These are phyloP conservation scores for Bruchidius siliquastri DNA, from an alignment of 2,888 invertebrate species.

Conservation along the genomic window DNA sequence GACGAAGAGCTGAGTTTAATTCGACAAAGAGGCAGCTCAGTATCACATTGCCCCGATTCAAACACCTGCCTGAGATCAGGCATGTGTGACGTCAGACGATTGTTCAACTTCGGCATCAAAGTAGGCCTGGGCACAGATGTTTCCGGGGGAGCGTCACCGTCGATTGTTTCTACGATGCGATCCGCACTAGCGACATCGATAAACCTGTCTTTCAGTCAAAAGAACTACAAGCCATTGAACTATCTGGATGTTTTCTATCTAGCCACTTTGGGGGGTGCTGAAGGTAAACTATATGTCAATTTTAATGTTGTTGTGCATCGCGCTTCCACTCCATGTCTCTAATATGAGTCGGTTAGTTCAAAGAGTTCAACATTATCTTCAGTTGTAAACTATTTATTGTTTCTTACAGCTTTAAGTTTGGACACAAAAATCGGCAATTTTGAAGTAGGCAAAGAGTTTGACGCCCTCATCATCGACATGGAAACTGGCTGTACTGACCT, in stretches of 20 bases:
- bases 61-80: slow-evolving; percentile 79
- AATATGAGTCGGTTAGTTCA: too few species aligned
- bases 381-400: too few species aligned
- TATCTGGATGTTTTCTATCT: slow-evolving; percentile 77
- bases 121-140: slow-evolving; percentile 90
- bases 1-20: slow-evolving; percentile 66
- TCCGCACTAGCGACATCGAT: slow-evolving; percentile 70
- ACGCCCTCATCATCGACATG: slow-evolving; percentile 76
- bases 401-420: slow-evolving; percentile 63
- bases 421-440: slow-evolving; percentile 77
- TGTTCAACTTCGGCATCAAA: slow-evolving; percentile 60
- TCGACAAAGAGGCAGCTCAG: slow-evolving; percentile 56
- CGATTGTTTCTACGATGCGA: slow-evolving; percentile 72
- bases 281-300: slow-evolving; percentile 58
- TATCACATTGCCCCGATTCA: slow-evolving; percentile 85
- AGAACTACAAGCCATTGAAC: slow-evolving; percentile 50
- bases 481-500: slow-evolving; percentile 51
- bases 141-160: slow-evolving; percentile 73
- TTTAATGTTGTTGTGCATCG: too few species aligned
- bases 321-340: too few species aligned
- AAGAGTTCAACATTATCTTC: not conserved
- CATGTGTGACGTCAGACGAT: slow-evolving; percentile 67
- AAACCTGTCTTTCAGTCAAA: slow-evolving; percentile 55
- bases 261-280: slow-evolving; percentile 83
- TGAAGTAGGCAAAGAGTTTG: slow-evolving; percentile 76